Evolutionary conservation across 2,113 vertebrate species (phyloP), one percentile per base, ranked within the genome.

Genomic region (Sebastes fasciatus): DNA sequence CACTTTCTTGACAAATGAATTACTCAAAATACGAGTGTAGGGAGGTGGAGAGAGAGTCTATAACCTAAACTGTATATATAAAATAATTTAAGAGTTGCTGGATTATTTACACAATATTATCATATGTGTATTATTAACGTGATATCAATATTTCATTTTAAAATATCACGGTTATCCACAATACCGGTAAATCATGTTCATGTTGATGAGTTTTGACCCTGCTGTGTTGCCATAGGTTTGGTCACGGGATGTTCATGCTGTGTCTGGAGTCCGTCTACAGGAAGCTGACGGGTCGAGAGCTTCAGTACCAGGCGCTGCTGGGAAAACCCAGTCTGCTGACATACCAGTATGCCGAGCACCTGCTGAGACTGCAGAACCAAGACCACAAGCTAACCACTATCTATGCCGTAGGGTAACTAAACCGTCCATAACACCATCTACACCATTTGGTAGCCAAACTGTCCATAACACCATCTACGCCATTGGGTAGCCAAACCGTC

Each of bases 211-310:
- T 48, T 19, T 19, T 85, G 14, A 63, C 19, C 14, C 43, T 21
- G 3, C n/a, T 83, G 62, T 81, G 13, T 62, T 55, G 17, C 42
- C 0, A 2, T 45, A 97, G 96, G 80, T 97, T 98, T 85, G 97
- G 97, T 40, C 97, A 98, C 0, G 97, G 97, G 72, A 96, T 96
- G 0, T 98, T 98, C 93, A 91, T 97, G 93, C 94, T 97, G 64
- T 98, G 97, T 79, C 84, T 98, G 93, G 97, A 98, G 90, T 96
- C 96, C 40, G 96, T 97, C 77, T 98, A 96, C 93, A 97, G 96
- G 94, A 98, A 97, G 90, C 91, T 98, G 85, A 97, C 96, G 1
- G 97, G 97, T 19, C 94, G 74, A n/a, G 95, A 97, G 0, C 89
- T 98, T 86, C 95, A 96, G 85, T 97, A 98, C 0, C 93, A 97